These are phyloP conservation scores for Nibea albiflora DNA, from an alignment of 2,113 vertebrate genomes.

Conservation along the genomic window DNA sequence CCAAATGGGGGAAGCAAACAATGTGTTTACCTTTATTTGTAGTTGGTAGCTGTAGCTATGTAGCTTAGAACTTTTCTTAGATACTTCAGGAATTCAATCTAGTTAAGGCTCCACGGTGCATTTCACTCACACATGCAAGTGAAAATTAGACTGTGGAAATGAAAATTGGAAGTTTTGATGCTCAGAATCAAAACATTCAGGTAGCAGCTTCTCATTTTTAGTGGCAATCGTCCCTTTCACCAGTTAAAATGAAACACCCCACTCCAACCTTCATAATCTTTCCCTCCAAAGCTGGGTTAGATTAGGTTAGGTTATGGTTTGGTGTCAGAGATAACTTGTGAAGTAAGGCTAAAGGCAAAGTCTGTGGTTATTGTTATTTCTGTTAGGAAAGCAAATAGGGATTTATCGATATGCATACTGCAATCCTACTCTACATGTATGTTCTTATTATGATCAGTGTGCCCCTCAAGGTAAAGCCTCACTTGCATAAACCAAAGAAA, in stretches of 20 bases:
- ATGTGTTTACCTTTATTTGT: not conserved
- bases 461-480: not conserved
- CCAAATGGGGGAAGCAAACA: constrained; percentile 6
- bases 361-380: no score
- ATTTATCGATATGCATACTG: not conserved
- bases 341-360: not conserved
- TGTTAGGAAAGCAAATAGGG: no score
- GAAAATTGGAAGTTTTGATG: not conserved
- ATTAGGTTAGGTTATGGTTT: not conserved
- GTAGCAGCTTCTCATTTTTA: not conserved
- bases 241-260: no score
- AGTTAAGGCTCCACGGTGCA: not conserved
- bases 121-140: not conserved
- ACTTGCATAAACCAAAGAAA: constrained; percentile 11
- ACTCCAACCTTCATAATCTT: no score
- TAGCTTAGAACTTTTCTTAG: not conserved
- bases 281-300: not conserved
- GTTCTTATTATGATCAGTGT: not conserved
- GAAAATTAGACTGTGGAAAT: not conserved
- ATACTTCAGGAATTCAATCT: not conserved
- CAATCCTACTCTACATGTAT: not conserved
- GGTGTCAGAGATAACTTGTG: not conserved
- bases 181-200: not conserved
- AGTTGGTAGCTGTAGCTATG: constrained; percentile 1
- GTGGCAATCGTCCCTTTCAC: no score